phyloP scores from a whole-genome alignment of 2,113 vertebrate genomes.

The Suricata suricatta region DNA sequence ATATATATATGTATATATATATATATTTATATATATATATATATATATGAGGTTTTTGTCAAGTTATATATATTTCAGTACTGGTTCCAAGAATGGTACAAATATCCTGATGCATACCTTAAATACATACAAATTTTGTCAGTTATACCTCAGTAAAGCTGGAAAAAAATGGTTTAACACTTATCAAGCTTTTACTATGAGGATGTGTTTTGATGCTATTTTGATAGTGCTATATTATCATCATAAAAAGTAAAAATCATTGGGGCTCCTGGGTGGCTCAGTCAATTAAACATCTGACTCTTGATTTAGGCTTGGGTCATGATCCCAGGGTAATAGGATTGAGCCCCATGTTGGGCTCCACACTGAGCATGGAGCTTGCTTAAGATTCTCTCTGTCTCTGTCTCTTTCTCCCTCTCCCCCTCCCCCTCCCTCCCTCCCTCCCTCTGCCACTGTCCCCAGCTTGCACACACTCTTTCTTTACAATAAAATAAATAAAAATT shows the following conservation, averaged over 20 bases:
- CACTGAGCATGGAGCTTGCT: no score
- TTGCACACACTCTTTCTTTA: no score
- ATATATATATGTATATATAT: conserved; percentile 16
- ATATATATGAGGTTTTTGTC: neutral
- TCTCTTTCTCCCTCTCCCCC: no score
- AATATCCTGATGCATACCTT: neutral
- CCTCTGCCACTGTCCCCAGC: no score
- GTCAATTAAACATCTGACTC: no score
- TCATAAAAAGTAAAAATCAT: neutral
- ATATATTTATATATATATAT: neutral
- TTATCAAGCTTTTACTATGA: neutral
- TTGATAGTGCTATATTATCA: neutral
- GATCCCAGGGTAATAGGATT: no score
- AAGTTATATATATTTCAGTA: neutral
- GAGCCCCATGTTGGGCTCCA: no score
- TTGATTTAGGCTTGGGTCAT: no score
- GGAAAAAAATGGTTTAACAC: neutral
- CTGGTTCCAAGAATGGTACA: neutral
- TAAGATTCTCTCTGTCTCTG: no score
- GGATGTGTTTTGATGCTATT: neutral
- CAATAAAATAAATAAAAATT: neutral
- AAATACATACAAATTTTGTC: neutral
- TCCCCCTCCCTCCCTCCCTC: no score
- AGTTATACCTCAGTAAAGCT: neutral
- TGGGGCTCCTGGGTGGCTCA: no score